Evolutionary conservation across 1,140 invertebrate genomes (phyloP), one percentile per base, ranked within the genome.

Genomic region (Drosophila albomicans): DNA sequence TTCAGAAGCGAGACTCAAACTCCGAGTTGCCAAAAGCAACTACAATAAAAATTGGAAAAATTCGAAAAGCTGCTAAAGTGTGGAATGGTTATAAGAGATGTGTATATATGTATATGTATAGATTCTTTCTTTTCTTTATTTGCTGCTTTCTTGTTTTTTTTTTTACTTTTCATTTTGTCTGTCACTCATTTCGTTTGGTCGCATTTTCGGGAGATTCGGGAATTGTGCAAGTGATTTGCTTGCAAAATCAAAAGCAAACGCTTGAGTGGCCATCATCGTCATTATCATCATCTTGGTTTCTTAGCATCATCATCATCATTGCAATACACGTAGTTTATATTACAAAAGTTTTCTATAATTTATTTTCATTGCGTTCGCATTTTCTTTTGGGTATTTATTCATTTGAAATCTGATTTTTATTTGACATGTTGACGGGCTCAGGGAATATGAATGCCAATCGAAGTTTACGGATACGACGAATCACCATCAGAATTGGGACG

Each of bases 371-470:
- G 84, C 84, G 74, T 88, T 82, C 73, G 69, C 80, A 67, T 72
- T 84, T 78, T 77, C 76, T 80, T 82, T 82, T 68, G 77, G 51
- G 75, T 67, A 74, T 85, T 86, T 85, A 85, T 85, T 75, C 74
- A 85, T 85, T 89, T 81, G 85, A 88, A 89, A 88, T 88, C 89
- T 88, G 84, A 88, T 88, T 89, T 88, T 88, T 88, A 88, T 88
- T 88, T 88, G 84, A 89, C 84, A 89, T 88, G 81, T 84, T 89
- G 84, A 88, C 84, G 75, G 74, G 73, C 67, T 15, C 57, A 51
- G 73, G 67, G 66, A 74, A 74, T 69, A 59, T 56, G 38, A 28
- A 73, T 68, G 51, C 35, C 56, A 54, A 57, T 56, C 41, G 66
- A 64, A 46, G 15, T 38, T n/a, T 32, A 25, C 20, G 20, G 20